Percentiles rank a stretch among this genome's conserved stretches.
Conservation (phyloP, 2,888 invertebrate genomes). For the Andricus quercusramuli region DNA sequence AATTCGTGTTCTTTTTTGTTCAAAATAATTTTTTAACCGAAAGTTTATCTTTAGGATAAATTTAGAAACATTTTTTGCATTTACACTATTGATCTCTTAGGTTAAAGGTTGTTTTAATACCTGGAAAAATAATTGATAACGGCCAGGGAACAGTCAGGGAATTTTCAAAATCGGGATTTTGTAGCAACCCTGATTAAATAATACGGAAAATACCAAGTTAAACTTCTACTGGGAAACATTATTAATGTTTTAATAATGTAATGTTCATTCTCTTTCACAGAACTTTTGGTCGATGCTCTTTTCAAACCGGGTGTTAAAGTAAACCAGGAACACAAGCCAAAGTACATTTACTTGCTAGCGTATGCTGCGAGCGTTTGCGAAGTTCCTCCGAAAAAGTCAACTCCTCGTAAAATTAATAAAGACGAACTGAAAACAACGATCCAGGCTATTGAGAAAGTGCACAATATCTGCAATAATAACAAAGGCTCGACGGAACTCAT, state of each 20-base stretch:
- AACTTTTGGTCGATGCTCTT: constrained; percentile 94
- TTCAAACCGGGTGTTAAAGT: constrained; percentile 97
- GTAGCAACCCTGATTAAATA: no score
- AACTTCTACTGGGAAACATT: neutral
- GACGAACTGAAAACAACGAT: constrained; percentile 95
- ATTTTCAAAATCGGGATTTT: no score
- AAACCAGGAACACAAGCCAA: constrained; percentile 97
- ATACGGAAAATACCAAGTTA: neutral
- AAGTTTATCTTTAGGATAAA: no score
- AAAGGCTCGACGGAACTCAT: constrained; percentile 96
- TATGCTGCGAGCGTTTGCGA: constrained; percentile 97
- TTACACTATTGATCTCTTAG: no score
- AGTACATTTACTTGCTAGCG: constrained; percentile 96
- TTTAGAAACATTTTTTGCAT: no score
- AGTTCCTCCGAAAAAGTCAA: constrained; percentile 85
- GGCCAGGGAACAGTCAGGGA: no score
- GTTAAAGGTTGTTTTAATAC: no score
- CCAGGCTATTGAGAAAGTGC: constrained; percentile 96
- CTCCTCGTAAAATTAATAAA: constrained; percentile 85
- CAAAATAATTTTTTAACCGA: no score
- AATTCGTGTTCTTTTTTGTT: no score
- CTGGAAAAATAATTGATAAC: no score
- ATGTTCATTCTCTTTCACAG: constrained; percentile 78
- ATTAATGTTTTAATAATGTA: neutral
- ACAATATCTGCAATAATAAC: constrained; percentile 92